Conservation (phyloP, 2,888 invertebrate genomes). For the Therioaphis trifolii region DNA sequence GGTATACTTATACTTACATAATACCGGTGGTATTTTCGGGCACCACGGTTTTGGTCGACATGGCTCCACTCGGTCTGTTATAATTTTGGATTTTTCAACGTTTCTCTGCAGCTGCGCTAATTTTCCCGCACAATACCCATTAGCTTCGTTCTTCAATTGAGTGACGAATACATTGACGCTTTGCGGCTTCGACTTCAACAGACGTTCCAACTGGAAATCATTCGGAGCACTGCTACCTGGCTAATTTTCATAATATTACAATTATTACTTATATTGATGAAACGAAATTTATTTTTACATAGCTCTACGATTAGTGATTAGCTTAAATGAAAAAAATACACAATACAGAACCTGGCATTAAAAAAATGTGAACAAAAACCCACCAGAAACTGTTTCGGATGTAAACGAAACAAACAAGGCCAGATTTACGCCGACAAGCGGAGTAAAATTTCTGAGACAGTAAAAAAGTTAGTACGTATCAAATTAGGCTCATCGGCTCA, state of each 20-base stretch:
- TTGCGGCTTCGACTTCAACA: constrained; percentile 42
- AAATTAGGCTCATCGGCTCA: too few species aligned
- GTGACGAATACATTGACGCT: constrained; percentile 37
- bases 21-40: constrained; percentile 48
- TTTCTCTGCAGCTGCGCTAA: not conserved
- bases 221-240: constrained; percentile 42
- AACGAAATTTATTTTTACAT: too few species aligned
- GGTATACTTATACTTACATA: too few species aligned
- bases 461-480: too few species aligned
- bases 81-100: constrained; percentile 17
- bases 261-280: not conserved
- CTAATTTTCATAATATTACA: constrained; percentile 18
- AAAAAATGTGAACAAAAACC: too few species aligned
- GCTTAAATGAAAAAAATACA: too few species aligned
- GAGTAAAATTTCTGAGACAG: too few species aligned
- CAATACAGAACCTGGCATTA: too few species aligned
- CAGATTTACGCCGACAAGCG: too few species aligned
- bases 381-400: too few species aligned
- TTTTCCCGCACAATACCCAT: constrained; percentile 32
- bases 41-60: constrained; percentile 55
- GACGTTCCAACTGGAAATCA: constrained; percentile 55
- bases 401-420: too few species aligned
- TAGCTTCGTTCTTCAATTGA: constrained; percentile 46
- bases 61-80: constrained; percentile 24
- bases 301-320: too few species aligned